Conservation (phyloP, 1,140 invertebrate genomes). For the Drosophila nebulosa region DNA sequence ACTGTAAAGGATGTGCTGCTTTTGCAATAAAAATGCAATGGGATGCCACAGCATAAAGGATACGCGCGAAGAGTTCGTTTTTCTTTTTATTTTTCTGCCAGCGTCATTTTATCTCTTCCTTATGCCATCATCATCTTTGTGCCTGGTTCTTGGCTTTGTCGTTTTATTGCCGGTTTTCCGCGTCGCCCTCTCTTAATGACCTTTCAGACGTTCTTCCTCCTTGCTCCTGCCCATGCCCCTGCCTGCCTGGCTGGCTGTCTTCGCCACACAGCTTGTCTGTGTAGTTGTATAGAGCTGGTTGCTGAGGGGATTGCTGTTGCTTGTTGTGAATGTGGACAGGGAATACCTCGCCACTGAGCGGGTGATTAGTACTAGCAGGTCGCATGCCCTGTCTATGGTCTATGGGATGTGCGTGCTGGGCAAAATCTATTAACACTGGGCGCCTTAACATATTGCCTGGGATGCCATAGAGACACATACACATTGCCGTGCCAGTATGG, state of each 20-base stretch:
- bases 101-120: slow-evolving; percentile 73
- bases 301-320: background rate
- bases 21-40: slow-evolving; percentile 26
- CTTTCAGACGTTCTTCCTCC: slow-evolving; percentile 24
- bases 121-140: slow-evolving; percentile 53
- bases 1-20: background rate
- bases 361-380: slow-evolving; percentile 51
- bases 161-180: slow-evolving; percentile 74
- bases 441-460: slow-evolving; percentile 48
- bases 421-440: slow-evolving; percentile 64
- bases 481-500: slow-evolving; percentile 1
- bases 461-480: slow-evolving; percentile 6
- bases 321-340: background rate
- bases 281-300: background rate
- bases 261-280: background rate
- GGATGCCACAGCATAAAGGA: slow-evolving; percentile 70
- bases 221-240: too few species aligned
- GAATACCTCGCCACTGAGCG: slow-evolving; percentile 40
- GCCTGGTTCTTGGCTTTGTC: slow-evolving; percentile 62
- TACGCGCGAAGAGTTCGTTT: slow-evolving; percentile 33
- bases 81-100: slow-evolving; percentile 22
- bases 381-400: background rate
- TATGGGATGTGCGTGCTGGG: slow-evolving; percentile 17
- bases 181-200: slow-evolving; percentile 66
- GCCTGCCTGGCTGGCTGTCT: too few species aligned